phyloP scores from a whole-genome alignment of 2,888 invertebrate genomes.

The Pseudolycoriella hygida region DNA sequence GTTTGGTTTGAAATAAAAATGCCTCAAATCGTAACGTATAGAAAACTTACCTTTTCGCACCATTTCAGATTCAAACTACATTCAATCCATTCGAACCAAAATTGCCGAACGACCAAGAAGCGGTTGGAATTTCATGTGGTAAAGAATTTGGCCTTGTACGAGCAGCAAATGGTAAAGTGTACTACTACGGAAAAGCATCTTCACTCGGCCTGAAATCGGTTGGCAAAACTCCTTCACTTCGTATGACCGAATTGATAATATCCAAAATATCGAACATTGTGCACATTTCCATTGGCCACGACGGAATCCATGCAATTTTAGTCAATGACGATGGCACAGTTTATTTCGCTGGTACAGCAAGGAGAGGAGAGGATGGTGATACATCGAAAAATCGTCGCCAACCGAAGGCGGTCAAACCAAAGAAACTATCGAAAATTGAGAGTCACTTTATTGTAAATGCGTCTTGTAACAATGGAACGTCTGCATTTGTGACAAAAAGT shows the following conservation, averaged over 20 bases:
- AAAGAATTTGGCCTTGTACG: constrained; percentile 80
- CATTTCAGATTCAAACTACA: constrained; percentile 32
- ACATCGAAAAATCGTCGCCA: constrained; percentile 59
- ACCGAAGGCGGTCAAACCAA: constrained; percentile 81
- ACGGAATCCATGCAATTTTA: constrained; percentile 78
- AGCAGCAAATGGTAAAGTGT: constrained; percentile 71
- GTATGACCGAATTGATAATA: constrained; percentile 36
- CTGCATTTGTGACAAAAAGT: constrained; percentile 77
- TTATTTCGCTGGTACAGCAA: constrained; percentile 68
- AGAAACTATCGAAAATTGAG: constrained; percentile 80
- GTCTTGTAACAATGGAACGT: constrained; percentile 89
- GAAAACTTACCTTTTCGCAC: too few relatives aligned
- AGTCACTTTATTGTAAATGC: constrained; percentile 64
- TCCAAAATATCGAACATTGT: constrained; percentile 54
- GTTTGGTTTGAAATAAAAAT: too few relatives aligned
- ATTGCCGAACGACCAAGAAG: constrained; percentile 57
- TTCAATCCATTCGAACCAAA: constrained; percentile 39
- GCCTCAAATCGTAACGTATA: too few relatives aligned
- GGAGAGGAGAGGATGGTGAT: constrained; percentile 89
- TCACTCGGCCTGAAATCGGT: constrained; percentile 63
- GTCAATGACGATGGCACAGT: constrained; percentile 87
- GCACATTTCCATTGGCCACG: constrained; percentile 81
- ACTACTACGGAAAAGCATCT: constrained; percentile 74
- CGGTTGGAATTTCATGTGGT: constrained; percentile 58
- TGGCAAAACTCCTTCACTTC: constrained; percentile 25